Percentiles rank a stretch among this genome's conserved stretches.
phyloP scores from a whole-genome alignment of 92 coral and sea anemone species.

The Zoanthus gigantus region DNA sequence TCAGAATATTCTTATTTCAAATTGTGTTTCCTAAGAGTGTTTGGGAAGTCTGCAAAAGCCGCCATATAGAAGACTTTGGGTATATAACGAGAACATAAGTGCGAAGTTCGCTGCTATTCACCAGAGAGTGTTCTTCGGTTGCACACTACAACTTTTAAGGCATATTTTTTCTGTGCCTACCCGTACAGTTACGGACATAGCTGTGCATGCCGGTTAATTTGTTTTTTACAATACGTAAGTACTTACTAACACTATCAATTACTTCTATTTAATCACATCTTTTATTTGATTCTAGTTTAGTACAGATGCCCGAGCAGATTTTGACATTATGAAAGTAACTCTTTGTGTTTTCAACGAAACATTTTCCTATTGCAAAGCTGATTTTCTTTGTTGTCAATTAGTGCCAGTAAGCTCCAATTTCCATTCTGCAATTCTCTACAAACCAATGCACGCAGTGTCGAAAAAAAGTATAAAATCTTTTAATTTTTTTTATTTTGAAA shows the following conservation, averaged over 20 bases:
- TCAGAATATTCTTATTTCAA: not conserved
- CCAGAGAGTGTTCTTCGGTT: not conserved
- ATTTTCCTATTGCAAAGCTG: not conserved
- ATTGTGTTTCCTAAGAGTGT: conserved; percentile 37
- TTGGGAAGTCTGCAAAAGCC: conserved; percentile 5
- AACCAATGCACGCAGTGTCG: no score
- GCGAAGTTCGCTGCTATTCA: not conserved
- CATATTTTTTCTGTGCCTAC: not conserved
- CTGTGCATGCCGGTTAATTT: not conserved
- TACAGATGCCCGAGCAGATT: not conserved
- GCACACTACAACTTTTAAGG: not conserved
- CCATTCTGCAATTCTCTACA: no score
- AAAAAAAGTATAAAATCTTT: no score
- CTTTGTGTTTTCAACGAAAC: not conserved
- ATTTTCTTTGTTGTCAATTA: not conserved
- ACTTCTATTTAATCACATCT: not conserved
- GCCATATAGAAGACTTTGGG: not conserved
- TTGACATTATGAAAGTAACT: not conserved
- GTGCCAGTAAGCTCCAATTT: no score
- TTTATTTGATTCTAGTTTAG: not conserved
- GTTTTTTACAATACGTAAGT: not conserved
- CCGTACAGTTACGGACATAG: not conserved
- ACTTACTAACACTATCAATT: no score
- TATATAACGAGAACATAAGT: conserved; percentile 14
- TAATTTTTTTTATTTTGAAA: no score